Base-by-base conservation (phyloP, 2,888 invertebrate genomes). In the Villa cingulata region DNA sequence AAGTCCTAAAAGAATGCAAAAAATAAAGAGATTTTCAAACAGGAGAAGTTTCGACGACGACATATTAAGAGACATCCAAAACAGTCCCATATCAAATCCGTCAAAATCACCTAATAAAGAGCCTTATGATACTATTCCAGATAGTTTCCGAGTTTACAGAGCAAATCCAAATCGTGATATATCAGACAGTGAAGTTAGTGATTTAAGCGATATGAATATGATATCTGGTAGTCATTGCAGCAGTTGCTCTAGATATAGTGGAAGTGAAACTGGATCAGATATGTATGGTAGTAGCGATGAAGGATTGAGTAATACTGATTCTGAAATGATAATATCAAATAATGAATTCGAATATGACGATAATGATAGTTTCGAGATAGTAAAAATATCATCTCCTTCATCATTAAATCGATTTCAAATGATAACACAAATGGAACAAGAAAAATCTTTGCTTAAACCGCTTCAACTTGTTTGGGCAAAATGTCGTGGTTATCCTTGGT, bases 391-490 rank as follows among this genome's bases (percentile, higher is more conserved):
- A 36, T 56, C 62, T 36, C 57, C 59, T 17, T 57, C 62, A 15
- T 19, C 39, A 29, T 23, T 41, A 19, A 36, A 37, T 4, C 17
- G 45, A 20, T 40, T 27, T 29, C 23, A 19, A n/a, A 20, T 34
- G 18, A 38, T 16, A 6, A 18, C 20, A 5, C 23, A 23, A 14
- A 9, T 3, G 18, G 4, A 37, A 23, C 48, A 48, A 49, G 59
- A 62, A 39, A 66, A 66, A 57, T 62, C 65, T 7, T 65, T 78
- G 32, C 65, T 92, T 49, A 84, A 87, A 59, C 89, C 92, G 2
- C 70, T 95, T 52, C 90, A 92, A 65, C 75, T 95, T 41, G 95
- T 96, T 3, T 96, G 95, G 96, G 95, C 95, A 17, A 95, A 96
- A 65, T 94, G 94, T 72, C 80, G 87, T 6, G 70, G 94, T 19